Evolutionary conservation across 1,140 invertebrate genomes (phyloP), one percentile per base, ranked within the genome.

Genomic region (Leptinotarsa texana): DNA sequence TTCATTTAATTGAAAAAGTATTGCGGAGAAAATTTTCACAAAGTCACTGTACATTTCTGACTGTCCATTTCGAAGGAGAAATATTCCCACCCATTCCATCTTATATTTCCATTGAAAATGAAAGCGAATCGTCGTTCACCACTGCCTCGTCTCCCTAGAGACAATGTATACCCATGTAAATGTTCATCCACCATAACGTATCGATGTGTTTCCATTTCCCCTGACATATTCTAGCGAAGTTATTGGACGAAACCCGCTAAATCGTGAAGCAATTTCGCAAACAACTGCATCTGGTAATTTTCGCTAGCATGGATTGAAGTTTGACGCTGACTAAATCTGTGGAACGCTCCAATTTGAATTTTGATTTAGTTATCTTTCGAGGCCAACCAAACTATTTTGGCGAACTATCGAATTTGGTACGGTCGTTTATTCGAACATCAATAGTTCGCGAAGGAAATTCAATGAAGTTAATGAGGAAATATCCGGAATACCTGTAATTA

Each of bases 121-220:
- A 18, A 57, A 17, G 15, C 51, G 1, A 57, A n/a, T 57, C 51
- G 51, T 57, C 13, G 51, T 57, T 57, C 17, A 57, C 51, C n/a
- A 57, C 8, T 57, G 51, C 0, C 15, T 57, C 17, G 51, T n/a
- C n/a, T 57, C 51, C n/a, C 51, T 3, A 57, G 51, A 57, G 51
- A 18, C 51, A 11, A 42, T 57, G 51, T n/a, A 17, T 57, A 57
- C 51, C 51, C 51, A 42, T 57, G 17, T 57, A 11, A 42, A 42
- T 42, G 33, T 57, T 57, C 51, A 57, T 57, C 51, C 51, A 13
- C 15, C 51, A 13, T 57, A 18, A 57, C n/a, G 15, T 57, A 57
- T 57, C 51, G 51, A 57, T 57, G 51, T 57, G 51, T 57, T 57
- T 57, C 51, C 51, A 18, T 57, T 57, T 57, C 51, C 51, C 51